These are phyloP conservation scores for Dendrolimus pini DNA, from an alignment of 2,888 invertebrate species.

Conservation along the genomic window DNA sequence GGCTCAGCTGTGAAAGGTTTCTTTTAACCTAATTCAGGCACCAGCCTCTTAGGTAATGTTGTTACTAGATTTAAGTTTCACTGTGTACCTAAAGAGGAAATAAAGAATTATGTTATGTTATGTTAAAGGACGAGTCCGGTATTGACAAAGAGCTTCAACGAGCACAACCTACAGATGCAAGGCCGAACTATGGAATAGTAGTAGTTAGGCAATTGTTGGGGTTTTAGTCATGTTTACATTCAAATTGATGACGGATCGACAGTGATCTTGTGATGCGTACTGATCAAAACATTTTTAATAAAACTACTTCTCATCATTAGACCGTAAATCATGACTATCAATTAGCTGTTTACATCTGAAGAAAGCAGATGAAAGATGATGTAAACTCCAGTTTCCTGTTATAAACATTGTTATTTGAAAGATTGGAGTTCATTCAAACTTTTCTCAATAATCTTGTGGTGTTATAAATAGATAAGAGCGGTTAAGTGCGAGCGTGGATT, in stretches of 20 bases:
- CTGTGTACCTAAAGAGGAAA: too few relatives aligned
- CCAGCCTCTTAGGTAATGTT: too few relatives aligned
- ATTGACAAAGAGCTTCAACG: too few relatives aligned
- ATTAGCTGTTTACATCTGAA: neutral
- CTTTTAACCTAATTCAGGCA: too few relatives aligned
- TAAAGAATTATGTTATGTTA: too few relatives aligned
- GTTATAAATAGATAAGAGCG: conserved; percentile 4
- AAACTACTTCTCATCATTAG: neutral
- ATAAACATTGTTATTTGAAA: neutral
- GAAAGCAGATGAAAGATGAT: neutral
- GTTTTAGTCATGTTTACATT: neutral
- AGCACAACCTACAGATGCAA: too few relatives aligned
- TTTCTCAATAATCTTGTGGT: neutral
- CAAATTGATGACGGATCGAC: neutral
- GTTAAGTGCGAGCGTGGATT: neutral
- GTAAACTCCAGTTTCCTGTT: neutral
- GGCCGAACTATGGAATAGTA: too few relatives aligned
- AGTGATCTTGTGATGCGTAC: neutral
- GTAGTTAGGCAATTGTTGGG: too few relatives aligned
- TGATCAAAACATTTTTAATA: neutral
- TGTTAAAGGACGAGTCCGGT: too few relatives aligned
- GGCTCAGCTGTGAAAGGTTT: too few relatives aligned
- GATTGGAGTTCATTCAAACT: neutral
- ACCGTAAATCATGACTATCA: neutral
- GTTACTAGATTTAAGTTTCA: too few relatives aligned